A percentile compares a stretch with the other conserved stretches of the same genome.
Conservation (phyloP, 2,797 vertebrate species). For the Danionella dracula region DNA sequence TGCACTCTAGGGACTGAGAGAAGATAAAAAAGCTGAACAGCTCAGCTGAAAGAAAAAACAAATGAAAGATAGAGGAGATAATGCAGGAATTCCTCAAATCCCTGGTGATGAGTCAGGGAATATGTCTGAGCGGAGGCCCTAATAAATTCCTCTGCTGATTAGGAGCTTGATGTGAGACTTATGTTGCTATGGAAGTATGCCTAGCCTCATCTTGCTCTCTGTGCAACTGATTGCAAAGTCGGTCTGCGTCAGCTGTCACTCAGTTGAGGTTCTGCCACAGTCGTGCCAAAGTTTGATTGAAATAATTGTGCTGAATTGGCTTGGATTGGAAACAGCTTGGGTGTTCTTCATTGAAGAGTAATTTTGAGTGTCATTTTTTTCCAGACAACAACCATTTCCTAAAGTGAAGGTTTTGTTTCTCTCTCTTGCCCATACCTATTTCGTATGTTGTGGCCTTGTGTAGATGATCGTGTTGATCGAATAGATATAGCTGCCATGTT, state of each 20-base stretch:
- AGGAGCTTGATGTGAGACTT: slow-evolving; percentile 42
- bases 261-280: slow-evolving; percentile 34
- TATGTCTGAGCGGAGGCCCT: slow-evolving; percentile 13
- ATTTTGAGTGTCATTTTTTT: not conserved
- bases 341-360: slow-evolving; percentile 20
- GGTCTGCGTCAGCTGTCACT: slow-evolving; percentile 33
- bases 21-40: not conserved
- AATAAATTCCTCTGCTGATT: slow-evolving; percentile 52
- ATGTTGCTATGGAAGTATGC: slow-evolving; percentile 27
- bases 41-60: not conserved
- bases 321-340: slow-evolving; percentile 30
- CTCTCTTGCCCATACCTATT: no score
- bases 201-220: slow-evolving; percentile 1
- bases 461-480: no score
- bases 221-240: slow-evolving; percentile 14
- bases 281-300: slow-evolving; percentile 22
- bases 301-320: not conserved
- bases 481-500: no score
- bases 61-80: slow-evolving; percentile 19
- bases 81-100: slow-evolving; percentile 29
- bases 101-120: slow-evolving; percentile 33
- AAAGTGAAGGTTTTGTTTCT: no score
- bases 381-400: not conserved
- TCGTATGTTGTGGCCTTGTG: no score
- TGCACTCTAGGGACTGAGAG: not conserved